A percentile compares a stretch with the other conserved stretches of the same genome.
Conservation (phyloP, 2,888 invertebrate species). For the Catocala nupta region DNA sequence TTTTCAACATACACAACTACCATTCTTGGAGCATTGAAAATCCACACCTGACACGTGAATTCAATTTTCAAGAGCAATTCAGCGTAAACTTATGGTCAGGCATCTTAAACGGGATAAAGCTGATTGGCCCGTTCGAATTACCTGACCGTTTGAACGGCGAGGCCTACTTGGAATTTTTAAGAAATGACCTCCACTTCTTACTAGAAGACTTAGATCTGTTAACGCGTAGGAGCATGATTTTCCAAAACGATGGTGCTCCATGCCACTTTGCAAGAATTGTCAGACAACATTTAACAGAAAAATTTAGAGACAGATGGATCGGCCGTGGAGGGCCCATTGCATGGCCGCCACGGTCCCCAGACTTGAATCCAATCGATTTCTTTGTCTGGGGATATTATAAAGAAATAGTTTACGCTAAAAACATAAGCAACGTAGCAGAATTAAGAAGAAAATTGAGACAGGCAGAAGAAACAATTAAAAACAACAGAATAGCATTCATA, state of each 20-base stretch:
- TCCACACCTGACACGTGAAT: conserved; percentile 1
- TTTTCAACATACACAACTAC: neutral
- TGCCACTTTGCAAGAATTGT: conserved; percentile 23
- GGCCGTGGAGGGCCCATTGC: conserved; percentile 9
- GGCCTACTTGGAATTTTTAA: too few relatives aligned
- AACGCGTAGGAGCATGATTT: conserved; percentile 17
- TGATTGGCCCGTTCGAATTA: neutral
- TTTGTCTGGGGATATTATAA: conserved; percentile 3
- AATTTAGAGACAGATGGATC: conserved; percentile 21
- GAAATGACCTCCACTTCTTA: too few relatives aligned
- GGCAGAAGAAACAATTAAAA: too few relatives aligned
- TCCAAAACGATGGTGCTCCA: conserved; percentile 27
- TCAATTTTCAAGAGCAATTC: conserved; percentile 1
- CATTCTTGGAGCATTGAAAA: neutral
- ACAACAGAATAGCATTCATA: too few relatives aligned
- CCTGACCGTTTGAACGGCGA: too few relatives aligned
- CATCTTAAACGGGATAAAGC: neutral
- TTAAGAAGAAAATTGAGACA: too few relatives aligned
- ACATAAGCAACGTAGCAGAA: too few relatives aligned
- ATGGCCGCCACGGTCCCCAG: neutral
- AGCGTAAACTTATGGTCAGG: conserved; percentile 3
- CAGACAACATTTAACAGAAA: conserved; percentile 1
- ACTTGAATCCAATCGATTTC: neutral
- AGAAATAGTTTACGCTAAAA: neutral
- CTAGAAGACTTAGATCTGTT: conserved; percentile 17